Evolutionary conservation across 1,140 invertebrate genomes (phyloP).

Genomic region (Vanessa atalanta): DNA sequence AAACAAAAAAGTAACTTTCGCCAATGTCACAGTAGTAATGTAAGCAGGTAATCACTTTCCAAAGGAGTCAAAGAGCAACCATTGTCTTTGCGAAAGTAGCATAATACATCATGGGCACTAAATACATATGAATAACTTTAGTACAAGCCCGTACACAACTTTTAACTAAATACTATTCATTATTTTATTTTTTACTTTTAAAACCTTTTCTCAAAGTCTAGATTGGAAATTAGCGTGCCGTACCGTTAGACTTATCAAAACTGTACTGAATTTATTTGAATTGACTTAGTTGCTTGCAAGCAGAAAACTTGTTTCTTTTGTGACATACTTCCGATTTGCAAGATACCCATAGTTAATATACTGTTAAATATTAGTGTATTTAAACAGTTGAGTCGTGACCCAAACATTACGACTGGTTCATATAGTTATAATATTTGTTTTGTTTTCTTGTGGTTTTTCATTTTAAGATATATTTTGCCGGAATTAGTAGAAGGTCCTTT

Average conservation of each 20-base stretch:
- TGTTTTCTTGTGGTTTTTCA: too few relatives aligned
- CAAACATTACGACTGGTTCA: neutral
- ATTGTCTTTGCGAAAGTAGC: constrained; percentile 73
- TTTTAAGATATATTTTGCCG: too few relatives aligned
- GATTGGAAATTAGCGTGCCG: neutral
- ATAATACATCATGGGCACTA: constrained; percentile 51
- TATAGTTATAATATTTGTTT: too few relatives aligned
- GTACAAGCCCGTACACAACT: neutral
- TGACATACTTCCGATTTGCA: constrained; percentile 6
- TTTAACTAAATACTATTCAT: neutral
- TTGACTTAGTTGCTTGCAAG: neutral
- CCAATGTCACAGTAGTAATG: constrained; percentile 56
- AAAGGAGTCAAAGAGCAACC: constrained; percentile 55
- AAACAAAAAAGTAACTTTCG: constrained; percentile 67
- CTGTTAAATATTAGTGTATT: constrained; percentile 5
- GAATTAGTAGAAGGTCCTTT: too few relatives aligned
- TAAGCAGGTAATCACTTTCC: constrained; percentile 62
- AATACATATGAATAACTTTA: constrained; percentile 3
- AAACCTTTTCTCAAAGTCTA: neutral
- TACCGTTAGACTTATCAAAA: constrained; percentile 5
- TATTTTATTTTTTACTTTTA: too few relatives aligned
- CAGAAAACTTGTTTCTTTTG: constrained; percentile 5
- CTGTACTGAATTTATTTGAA: neutral
- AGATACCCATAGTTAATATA: neutral
- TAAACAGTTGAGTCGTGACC: constrained; percentile 3